Percentiles rank a stretch among this genome's conserved stretches.
phyloP scores from a whole-genome alignment of 1,140 invertebrate species.

The Proales similis region DNA sequence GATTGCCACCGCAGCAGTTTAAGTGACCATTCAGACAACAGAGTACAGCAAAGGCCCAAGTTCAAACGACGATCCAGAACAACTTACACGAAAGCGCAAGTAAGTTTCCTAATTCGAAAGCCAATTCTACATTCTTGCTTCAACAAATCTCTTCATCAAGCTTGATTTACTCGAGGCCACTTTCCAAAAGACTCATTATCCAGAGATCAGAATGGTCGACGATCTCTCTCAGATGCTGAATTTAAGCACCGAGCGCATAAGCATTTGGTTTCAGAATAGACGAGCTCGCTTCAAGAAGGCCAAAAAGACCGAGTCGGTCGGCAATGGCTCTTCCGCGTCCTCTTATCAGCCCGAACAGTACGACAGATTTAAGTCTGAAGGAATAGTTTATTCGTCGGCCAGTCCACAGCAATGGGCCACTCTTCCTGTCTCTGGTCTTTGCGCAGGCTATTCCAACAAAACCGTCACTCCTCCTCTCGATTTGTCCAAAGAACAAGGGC shows the following conservation, averaged over 20 bases:
- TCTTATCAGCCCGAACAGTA: no score
- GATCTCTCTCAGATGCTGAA: conserved; percentile 35
- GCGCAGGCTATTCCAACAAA: no score
- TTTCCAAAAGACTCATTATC: conserved; percentile 36
- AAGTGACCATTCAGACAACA: background rate
- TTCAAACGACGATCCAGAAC: conserved; percentile 32
- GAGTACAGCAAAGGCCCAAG: background rate
- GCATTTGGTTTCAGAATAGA: conserved; percentile 37
- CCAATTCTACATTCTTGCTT: background rate
- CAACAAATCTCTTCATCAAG: no score
- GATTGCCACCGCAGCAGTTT: no score
- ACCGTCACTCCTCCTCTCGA: no score
- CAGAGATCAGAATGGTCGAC: conserved; percentile 25
- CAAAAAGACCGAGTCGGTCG: conserved; percentile 13
- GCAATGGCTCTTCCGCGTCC: no score
- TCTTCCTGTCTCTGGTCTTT: no score
- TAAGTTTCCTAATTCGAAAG: background rate
- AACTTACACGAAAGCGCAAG: conserved; percentile 28
- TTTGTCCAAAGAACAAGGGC: no score
- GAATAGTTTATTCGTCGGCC: no score
- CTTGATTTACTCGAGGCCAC: conserved; percentile 25
- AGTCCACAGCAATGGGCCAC: no score
- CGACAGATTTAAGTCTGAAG: no score
- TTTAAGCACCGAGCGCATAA: conserved; percentile 9
- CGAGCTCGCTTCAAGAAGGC: conserved; percentile 36